Percentiles rank a stretch among this genome's conserved stretches.
Evolutionary conservation across 2,113 vertebrate species (phyloP).

Genomic region (Podiceps cristatus): DNA sequence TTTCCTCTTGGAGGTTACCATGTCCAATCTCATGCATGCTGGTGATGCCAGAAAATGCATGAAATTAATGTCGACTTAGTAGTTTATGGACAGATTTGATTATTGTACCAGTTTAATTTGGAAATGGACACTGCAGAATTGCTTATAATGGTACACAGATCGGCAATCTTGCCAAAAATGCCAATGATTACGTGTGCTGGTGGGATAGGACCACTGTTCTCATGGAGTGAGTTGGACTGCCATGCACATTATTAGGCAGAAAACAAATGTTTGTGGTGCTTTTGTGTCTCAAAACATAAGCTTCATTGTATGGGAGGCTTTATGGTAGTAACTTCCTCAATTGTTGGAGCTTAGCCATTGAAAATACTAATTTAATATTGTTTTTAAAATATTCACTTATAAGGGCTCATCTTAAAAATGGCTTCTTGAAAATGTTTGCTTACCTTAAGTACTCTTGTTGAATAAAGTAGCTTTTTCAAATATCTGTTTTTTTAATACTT

Average conservation of each 20-base stretch:
- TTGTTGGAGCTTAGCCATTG: background rate
- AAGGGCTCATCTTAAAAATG: background rate
- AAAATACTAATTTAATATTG: background rate
- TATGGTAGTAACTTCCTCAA: background rate
- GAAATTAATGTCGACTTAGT: background rate
- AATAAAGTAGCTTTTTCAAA: background rate
- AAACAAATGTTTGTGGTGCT: constrained; percentile 32
- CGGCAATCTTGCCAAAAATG: background rate
- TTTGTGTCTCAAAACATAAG: background rate
- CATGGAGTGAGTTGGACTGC: background rate
- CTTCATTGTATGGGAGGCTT: background rate
- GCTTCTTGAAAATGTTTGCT: background rate
- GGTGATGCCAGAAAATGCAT: background rate
- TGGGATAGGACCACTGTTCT: background rate
- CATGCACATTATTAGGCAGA: background rate
- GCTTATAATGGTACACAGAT: background rate
- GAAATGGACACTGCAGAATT: background rate
- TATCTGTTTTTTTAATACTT: background rate
- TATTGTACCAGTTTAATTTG: background rate
- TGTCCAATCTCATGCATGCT: background rate
- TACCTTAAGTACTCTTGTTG: background rate
- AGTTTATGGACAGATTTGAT: background rate
- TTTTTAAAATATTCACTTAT: background rate
- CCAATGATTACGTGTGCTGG: background rate
- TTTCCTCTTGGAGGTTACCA: background rate